phyloP scores from a whole-genome alignment of 92 coral and sea anemone genomes.

The Diadumene lineata region DNA sequence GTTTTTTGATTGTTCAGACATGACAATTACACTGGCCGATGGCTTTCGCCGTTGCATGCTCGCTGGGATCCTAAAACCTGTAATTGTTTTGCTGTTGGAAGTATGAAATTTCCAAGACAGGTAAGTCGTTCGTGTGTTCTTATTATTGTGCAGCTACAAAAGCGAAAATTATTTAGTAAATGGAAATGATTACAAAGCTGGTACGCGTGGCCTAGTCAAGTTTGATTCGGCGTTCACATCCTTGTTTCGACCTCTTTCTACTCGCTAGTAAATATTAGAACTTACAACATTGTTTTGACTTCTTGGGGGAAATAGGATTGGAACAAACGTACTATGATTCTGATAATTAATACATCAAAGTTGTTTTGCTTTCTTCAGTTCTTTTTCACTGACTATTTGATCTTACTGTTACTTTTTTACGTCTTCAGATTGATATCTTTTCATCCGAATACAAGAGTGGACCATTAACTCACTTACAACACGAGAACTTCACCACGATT shows the following conservation, averaged over 20 bases:
- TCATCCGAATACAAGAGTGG: conserved; percentile 55
- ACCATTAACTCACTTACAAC: conserved; percentile 57
- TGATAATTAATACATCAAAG: no score
- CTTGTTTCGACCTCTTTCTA: no score
- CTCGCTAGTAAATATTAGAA: no score
- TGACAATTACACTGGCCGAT: conserved; percentile 81
- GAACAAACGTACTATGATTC: no score
- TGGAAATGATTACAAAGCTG: no score
- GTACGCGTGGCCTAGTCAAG: no score
- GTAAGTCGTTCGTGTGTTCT: conserved; percentile 31
- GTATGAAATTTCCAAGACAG: conserved; percentile 79
- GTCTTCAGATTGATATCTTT: conserved; percentile 76
- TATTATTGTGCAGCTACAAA: no score
- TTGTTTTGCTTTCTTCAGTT: no score
- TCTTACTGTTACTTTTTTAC: not conserved
- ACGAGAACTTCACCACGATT: conserved; percentile 80
- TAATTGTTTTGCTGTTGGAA: conserved; percentile 77
- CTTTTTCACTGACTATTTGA: not conserved
- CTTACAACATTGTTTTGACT: no score
- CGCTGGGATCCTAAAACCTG: conserved; percentile 92
- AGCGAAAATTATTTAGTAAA: no score
- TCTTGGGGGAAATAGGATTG: no score
- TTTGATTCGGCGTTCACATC: no score
- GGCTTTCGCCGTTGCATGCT: conserved; percentile 90
- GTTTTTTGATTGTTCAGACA: conserved; percentile 45